A percentile compares a stretch with the other conserved stretches of the same genome.
These are phyloP conservation scores for Felis chaus DNA, from an alignment of 2,113 vertebrate genomes.

Conservation along the genomic window DNA sequence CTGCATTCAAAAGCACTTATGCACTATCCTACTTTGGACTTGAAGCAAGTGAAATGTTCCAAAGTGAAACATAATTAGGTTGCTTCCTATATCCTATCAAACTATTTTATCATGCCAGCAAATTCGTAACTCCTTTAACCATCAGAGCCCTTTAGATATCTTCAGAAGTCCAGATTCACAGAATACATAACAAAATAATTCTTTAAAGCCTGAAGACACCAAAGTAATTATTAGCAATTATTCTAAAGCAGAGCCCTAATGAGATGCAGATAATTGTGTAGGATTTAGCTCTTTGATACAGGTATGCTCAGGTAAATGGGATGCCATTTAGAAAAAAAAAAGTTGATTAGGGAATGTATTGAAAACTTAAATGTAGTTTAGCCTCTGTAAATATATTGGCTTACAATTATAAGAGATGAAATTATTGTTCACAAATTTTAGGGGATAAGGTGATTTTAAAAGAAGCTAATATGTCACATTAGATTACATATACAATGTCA, in stretches of 20 bases:
- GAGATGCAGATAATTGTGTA: not conserved
- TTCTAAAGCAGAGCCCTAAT: not conserved
- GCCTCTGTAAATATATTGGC: not conserved
- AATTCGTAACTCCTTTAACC: constrained; percentile 44
- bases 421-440: constrained; percentile 9
- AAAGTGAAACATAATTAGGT: constrained; percentile 41
- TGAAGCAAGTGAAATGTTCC: not conserved
- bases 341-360: not conserved
- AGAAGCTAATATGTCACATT: not conserved
- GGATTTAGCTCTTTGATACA: not conserved
- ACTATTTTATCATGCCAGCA: constrained; percentile 13
- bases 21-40: not conserved
- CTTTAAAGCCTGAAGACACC: not conserved
- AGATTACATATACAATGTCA: not conserved
- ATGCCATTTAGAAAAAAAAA: constrained; percentile 17
- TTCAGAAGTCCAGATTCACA: constrained; percentile 34
- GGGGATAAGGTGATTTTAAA: not conserved
- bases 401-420: not conserved
- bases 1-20: not conserved
- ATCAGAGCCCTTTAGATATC: constrained; percentile 10
- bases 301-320: not conserved
- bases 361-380: not conserved
- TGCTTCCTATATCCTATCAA: not conserved
- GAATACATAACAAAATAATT: constrained; percentile 32
- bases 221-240: constrained; percentile 44